phyloP scores from a whole-genome alignment of 2,113 vertebrate genomes.

The Coptodon rendalli region DNA sequence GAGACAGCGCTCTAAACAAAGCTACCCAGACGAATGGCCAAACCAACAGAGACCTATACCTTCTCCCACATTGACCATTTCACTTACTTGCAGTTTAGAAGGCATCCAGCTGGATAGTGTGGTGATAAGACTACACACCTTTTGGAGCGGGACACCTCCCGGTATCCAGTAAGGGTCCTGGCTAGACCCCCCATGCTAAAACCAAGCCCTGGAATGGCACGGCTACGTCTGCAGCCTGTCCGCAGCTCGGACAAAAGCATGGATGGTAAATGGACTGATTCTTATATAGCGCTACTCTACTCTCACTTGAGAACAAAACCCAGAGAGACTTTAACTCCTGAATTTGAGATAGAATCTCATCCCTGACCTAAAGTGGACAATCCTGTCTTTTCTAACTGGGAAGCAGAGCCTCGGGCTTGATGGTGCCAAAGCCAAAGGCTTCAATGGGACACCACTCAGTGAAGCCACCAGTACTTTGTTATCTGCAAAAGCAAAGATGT shows the following conservation, averaged over 20 bases:
- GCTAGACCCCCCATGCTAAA: neutral
- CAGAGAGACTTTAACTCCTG: neutral
- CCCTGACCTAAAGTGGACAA: neutral
- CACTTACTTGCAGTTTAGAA: neutral
- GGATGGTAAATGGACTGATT: neutral
- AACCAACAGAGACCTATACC: rapidly evolving
- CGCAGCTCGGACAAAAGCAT: neutral
- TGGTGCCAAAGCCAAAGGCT: neutral
- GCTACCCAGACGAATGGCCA: rapidly evolving
- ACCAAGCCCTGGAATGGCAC: neutral
- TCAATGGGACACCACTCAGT: neutral
- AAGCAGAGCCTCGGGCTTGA: neutral
- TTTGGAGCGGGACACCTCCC: neutral
- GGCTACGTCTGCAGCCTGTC: neutral
- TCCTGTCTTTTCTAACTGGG: neutral
- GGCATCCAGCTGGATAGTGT: neutral
- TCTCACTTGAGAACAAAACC: neutral
- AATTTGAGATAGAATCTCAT: neutral
- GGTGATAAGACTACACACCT: neutral
- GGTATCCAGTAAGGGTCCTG: neutral
- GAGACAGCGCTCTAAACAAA: neutral
- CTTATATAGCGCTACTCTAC: neutral
- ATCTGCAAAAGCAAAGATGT: neutral
- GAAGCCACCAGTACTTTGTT: neutral
- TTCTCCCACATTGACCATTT: rapidly evolving